Conservation (phyloP, 2,888 invertebrate species). For the Piscicola geometra region DNA sequence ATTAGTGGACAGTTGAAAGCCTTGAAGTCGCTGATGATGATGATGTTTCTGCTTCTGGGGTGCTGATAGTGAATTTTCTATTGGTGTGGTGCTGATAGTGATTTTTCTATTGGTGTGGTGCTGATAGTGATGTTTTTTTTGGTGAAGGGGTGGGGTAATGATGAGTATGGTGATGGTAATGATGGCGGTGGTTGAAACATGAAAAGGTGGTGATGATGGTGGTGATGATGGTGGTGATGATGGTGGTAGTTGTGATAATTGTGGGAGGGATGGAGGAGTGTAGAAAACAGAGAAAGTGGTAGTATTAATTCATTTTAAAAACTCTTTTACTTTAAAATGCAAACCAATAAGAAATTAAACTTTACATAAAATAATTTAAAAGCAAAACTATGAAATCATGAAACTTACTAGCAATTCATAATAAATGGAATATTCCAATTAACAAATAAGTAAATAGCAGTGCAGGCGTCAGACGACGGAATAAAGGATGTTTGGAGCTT, state of each 20-base stretch:
- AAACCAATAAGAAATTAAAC: too few relatives aligned
- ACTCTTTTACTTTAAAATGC: too few relatives aligned
- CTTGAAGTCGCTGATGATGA: slow-evolving; percentile 18
- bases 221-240: neutral
- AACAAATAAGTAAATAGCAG: too few relatives aligned
- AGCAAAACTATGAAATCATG: too few relatives aligned
- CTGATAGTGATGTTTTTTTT: neutral
- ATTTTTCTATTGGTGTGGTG: slow-evolving; percentile 9
- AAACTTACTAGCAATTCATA: too few relatives aligned
- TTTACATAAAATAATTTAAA: too few relatives aligned
- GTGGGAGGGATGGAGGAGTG: neutral
- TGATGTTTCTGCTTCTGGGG: slow-evolving; percentile 29
- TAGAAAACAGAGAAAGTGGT: too few relatives aligned
- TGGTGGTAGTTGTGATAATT: neutral
- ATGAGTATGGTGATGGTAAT: slow-evolving; percentile 13
- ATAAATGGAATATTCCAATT: too few relatives aligned
- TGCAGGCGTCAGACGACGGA: too few relatives aligned
- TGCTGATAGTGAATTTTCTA: slow-evolving; percentile 10
- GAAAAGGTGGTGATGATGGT: slow-evolving; percentile 19
- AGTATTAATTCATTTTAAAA: too few relatives aligned
- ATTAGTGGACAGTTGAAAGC: neutral
- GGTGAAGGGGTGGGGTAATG: slow-evolving; percentile 4
- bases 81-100: neutral
- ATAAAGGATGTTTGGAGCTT: too few relatives aligned
- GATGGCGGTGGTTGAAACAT: slow-evolving; percentile 12